phyloP scores from a whole-genome alignment of 2,797 vertebrate genomes.

The Nasua narica region DNA sequence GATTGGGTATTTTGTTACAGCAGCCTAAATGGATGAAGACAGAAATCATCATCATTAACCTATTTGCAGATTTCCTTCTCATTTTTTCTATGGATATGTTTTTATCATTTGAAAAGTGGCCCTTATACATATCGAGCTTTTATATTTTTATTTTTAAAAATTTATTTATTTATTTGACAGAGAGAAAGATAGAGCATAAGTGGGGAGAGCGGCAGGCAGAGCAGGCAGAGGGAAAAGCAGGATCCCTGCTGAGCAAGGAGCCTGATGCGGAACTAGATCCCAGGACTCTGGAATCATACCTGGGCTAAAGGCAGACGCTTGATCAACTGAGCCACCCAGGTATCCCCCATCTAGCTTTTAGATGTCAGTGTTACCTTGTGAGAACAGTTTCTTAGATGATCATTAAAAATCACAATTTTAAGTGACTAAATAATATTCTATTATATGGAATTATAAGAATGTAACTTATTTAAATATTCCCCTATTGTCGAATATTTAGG shows the following conservation, averaged over 20 bases:
- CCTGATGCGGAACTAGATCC: no score
- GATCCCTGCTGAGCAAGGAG: no score
- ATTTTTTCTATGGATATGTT: neutral
- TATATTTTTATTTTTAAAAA: neutral
- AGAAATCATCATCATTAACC: neutral
- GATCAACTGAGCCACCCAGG: no score
- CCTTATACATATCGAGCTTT: neutral
- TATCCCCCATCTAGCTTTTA: neutral
- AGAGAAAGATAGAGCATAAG: no score
- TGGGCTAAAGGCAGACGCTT: no score
- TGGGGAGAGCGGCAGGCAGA: no score
- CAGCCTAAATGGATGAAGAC: neutral
- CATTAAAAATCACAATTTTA: conserved; percentile 28
- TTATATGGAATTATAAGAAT: conserved; percentile 19
- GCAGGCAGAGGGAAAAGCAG: no score
- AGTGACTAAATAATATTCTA: neutral
- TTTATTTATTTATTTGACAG: no score
- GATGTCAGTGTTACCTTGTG: neutral
- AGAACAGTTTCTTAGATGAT: neutral
- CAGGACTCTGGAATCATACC: no score
- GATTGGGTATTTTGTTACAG: neutral
- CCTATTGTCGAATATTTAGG: neutral
- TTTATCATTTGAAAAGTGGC: neutral
- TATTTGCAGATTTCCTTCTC: neutral
- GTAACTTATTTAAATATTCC: conserved; percentile 1